Evolutionary conservation across 2,797 vertebrate genomes (phyloP), one percentile per base, ranked within the genome.

Genomic region (Hemibagrus guttatus): DNA sequence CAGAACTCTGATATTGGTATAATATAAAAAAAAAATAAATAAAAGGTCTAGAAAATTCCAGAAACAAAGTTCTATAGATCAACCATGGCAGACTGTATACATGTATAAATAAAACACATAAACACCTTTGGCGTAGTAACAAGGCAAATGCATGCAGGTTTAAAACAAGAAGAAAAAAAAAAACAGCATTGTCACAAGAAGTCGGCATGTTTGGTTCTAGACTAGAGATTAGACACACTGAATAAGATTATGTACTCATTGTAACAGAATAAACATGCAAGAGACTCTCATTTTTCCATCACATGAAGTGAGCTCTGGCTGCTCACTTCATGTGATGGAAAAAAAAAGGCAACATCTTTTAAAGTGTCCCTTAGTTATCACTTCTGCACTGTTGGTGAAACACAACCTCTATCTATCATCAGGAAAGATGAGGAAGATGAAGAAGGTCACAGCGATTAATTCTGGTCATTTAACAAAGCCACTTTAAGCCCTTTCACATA

Each of bases 191-290:
- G 75, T 19, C 19, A 42, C 11, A 3, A 72, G 31, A 84, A 72
- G 14, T 23, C 54, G 16, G 21, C 7, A 3, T 61, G 56, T 17
- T 17, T 64, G 64, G 54, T 66, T 84, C 64, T 71, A 69, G 87
- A 89, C 63, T 28, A 84, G 59, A 61, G 68, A 42, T 87, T 86
- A 72, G 52, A 75, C 59, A 81, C 66, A 78, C 64, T 23, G 87
- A 86, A 87, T 85, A 46, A 86, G 79, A 89, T 86, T 64, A 88
- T 85, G 81, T 86, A 66, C 61, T 66, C 54, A 69, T 71, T 87
- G 84, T 69, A 66, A 81, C 71, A 84, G 84, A 88, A 84, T 88
- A 86, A 88, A 83, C 78, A 85, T 83, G 83, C 74, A 26, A 12
- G 66, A 86, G 85, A 56, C 86, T 26, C 54, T 82, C n/a, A n/a